Evolutionary conservation across 2,113 vertebrate species (phyloP).

Genomic region (Carettochelys insculpta): DNA sequence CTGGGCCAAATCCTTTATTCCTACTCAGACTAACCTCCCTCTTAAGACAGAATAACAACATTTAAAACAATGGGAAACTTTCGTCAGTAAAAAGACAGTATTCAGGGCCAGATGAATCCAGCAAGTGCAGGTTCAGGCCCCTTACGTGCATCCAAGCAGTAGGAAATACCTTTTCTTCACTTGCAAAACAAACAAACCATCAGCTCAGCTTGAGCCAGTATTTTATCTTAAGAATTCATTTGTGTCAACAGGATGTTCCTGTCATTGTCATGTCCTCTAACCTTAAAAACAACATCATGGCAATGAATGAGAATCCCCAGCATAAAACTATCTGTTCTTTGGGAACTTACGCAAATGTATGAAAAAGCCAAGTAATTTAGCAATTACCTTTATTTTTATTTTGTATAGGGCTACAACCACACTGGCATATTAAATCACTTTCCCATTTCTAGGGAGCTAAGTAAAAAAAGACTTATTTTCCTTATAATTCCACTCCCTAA

Average conservation of each 20-base stretch:
- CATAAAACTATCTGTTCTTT: slow-evolving; percentile 11
- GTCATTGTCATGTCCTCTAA: not conserved
- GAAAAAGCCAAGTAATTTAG: not conserved
- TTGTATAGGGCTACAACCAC: not conserved
- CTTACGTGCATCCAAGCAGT: too few species aligned
- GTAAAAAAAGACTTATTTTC: not conserved
- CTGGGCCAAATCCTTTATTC: not conserved
- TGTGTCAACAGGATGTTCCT: slow-evolving; percentile 21
- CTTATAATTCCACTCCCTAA: not conserved
- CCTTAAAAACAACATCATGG: not conserved
- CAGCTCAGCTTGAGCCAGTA: not conserved
- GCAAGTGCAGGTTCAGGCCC: not conserved
- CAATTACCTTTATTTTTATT: not conserved
- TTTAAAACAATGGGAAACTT: not conserved
- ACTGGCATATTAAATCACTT: not conserved
- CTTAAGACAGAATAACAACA: not conserved
- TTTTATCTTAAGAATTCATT: slow-evolving; percentile 41
- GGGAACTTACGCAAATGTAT: slow-evolving; percentile 25
- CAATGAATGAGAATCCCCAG: not conserved
- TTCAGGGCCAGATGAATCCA: not conserved
- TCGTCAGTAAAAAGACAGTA: not conserved
- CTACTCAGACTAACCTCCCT: not conserved
- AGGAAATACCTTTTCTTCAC: not conserved
- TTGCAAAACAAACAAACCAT: not conserved
- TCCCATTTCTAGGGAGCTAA: not conserved